phyloP scores from a whole-genome alignment of 2,113 vertebrate species.

The Archilochus colubris region DNA sequence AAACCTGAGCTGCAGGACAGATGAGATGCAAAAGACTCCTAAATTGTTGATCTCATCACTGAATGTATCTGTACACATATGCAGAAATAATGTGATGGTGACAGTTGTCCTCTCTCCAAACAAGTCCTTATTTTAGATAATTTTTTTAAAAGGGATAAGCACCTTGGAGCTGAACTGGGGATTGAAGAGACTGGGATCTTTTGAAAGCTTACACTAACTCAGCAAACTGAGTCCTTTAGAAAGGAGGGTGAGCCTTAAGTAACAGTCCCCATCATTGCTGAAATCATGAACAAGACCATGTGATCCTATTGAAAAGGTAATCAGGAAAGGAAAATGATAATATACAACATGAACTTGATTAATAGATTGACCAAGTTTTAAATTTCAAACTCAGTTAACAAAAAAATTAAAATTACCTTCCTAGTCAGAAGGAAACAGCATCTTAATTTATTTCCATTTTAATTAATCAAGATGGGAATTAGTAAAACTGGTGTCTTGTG shows the following conservation, averaged over 20 bases:
- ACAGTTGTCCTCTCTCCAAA: not conserved
- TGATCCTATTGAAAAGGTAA: not conserved
- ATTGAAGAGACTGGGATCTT: not conserved
- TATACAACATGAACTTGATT: not conserved
- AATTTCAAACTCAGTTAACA: not conserved
- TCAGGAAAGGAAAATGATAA: not conserved
- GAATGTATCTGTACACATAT: not conserved
- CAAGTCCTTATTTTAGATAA: not conserved
- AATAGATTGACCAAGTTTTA: not conserved
- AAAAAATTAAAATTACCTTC: constrained; percentile 33
- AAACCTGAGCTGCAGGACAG: not conserved
- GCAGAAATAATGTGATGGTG: not conserved
- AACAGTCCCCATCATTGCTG: not conserved
- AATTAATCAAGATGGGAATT: constrained; percentile 35
- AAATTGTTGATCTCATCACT: not conserved
- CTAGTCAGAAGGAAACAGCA: not conserved
- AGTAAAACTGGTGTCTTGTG: not conserved
- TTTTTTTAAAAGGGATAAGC: not conserved
- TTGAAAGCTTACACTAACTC: not conserved
- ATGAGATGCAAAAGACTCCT: not conserved
- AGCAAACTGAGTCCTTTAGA: not conserved
- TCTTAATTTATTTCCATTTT: constrained; percentile 15
- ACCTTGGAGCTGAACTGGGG: not conserved
- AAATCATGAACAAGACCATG: not conserved
- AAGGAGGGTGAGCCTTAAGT: not conserved